Conservation (phyloP, 2,888 invertebrate species). For the Hybos culiciformis region DNA sequence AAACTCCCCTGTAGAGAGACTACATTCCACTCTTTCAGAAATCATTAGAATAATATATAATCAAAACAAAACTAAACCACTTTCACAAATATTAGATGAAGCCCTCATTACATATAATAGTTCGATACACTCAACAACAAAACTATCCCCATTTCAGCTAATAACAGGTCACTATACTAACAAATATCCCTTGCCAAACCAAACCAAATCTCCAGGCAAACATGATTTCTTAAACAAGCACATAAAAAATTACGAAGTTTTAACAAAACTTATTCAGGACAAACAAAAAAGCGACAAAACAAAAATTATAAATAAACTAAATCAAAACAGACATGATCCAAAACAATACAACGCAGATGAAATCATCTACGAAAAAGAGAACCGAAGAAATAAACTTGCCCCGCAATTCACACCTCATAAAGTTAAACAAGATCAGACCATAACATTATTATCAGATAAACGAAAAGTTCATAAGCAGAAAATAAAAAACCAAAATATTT, state of each 20-base stretch:
- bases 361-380: conserved; percentile 4
- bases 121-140: conserved; percentile 10
- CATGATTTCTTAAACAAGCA: conserved; percentile 8
- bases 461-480: conserved; percentile 1
- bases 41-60: conserved; percentile 10
- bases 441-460: background rate
- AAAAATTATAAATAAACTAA: conserved; percentile 6
- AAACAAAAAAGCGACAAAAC: conserved; percentile 1
- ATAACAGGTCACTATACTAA: conserved; percentile 10
- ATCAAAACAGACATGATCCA: conserved; percentile 3
- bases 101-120: conserved; percentile 6
- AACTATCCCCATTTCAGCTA: conserved; percentile 10
- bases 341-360: background rate
- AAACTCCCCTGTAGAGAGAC: conserved; percentile 12
- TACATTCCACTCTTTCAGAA: conserved; percentile 12
- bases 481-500: background rate
- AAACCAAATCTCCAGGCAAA: background rate
- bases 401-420: conserved; percentile 7
- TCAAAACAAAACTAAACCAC: conserved; percentile 7
- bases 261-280: conserved; percentile 1
- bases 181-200: background rate
- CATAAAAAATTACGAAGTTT: conserved; percentile 1
- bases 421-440: conserved; percentile 4
- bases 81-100: conserved; percentile 10
- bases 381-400: conserved; percentile 7